Percentiles rank a stretch among this genome's conserved stretches.
Conservation (phyloP, 2,797 vertebrate species). For the Ctenochaetus hawaiiensis region DNA sequence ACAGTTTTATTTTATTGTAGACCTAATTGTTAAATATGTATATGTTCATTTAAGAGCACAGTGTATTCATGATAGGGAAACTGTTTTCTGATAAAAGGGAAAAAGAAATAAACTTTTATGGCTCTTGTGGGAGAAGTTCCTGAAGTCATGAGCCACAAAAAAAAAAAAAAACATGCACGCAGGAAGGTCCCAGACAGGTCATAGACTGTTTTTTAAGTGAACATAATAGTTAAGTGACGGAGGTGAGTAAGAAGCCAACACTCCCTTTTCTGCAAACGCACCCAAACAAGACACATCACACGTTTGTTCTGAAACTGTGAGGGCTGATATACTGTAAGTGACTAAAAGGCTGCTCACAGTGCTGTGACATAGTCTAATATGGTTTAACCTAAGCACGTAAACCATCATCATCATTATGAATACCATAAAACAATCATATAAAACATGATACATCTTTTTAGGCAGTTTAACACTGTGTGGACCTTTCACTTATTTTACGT, state of each 20-base stretch:
- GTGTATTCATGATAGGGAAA: background rate
- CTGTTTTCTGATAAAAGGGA: background rate
- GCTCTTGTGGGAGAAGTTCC: background rate
- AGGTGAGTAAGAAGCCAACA: conserved; percentile 59
- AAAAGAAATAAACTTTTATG: background rate
- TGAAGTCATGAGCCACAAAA: background rate
- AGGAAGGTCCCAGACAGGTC: conserved; percentile 9
- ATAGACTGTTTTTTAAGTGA: conserved; percentile 8
- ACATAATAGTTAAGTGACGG: conserved; percentile 22
- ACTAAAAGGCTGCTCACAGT: conserved; percentile 37
- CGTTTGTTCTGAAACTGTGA: conserved; percentile 45
- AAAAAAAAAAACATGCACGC: background rate
- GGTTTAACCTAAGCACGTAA: background rate
- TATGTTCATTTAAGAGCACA: background rate
- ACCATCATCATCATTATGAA: background rate
- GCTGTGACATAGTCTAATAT: background rate
- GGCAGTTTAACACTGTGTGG: background rate
- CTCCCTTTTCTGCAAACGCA: conserved; percentile 52
- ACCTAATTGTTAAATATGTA: background rate
- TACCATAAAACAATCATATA: background rate
- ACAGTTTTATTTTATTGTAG: background rate
- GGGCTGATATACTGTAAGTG: conserved; percentile 53
- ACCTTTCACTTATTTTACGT: background rate
- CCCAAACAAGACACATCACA: conserved; percentile 65
- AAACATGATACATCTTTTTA: background rate